A percentile compares a stretch with the other conserved stretches of the same genome.
Evolutionary conservation across 2,113 vertebrate genomes (phyloP).

Genomic region (Origma solitaria): DNA sequence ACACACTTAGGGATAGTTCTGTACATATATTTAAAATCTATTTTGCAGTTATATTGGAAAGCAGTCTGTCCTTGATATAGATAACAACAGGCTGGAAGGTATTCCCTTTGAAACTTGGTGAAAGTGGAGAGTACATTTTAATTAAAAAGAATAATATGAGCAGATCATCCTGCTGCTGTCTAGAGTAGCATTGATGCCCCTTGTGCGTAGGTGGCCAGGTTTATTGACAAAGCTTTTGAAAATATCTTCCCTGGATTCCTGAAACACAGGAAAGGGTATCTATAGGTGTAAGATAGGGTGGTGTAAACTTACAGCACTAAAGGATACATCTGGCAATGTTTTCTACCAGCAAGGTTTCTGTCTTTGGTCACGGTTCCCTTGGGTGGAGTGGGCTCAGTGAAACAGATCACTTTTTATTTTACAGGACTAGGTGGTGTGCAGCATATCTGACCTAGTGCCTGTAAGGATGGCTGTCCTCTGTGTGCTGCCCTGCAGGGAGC

Average conservation of each 20-base stretch:
- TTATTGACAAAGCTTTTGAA: background rate
- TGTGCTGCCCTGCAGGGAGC: background rate
- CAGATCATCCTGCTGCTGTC: background rate
- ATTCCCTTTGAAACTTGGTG: background rate
- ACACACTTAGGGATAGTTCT: fast-evolving
- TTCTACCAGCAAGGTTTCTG: background rate
- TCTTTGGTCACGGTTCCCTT: background rate
- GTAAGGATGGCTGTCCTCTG: background rate
- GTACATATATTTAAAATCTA: background rate
- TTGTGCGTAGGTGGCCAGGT: background rate
- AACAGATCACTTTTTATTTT: background rate
- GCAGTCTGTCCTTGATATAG: background rate
- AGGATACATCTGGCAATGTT: fast-evolving
- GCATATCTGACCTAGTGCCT: background rate
- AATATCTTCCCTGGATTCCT: background rate
- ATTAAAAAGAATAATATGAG: background rate
- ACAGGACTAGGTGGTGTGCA: background rate
- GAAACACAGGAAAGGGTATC: background rate
- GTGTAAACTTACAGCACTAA: background rate
- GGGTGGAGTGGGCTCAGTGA: background rate
- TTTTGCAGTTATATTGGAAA: background rate
- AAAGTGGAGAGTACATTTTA: background rate
- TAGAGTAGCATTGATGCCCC: background rate
- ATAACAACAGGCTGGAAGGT: background rate
- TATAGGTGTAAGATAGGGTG: background rate